Evolutionary conservation across 2,797 vertebrate species (phyloP), one percentile per base, ranked within the genome.

Genomic region (Phoebastria nigripes): DNA sequence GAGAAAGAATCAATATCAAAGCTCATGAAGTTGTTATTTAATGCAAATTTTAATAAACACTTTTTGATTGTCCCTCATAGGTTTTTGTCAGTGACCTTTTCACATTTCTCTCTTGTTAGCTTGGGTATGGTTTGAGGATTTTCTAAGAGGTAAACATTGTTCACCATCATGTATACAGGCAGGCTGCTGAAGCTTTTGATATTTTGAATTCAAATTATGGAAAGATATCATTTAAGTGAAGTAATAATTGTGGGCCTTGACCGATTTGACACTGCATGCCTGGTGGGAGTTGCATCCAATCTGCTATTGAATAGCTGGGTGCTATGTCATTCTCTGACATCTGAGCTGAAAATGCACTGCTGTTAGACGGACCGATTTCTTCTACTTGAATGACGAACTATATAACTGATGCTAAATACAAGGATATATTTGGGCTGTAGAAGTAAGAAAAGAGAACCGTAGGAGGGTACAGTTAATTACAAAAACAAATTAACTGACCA

Each of bases 391-490:
- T 95, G 79, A 86, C 33, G 29, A 97, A 95, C 95, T 84, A 12
- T 17, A 55, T 77, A 89, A 78, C 82, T 94, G 70, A 94, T 95
- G 35, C n/a, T 89, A 97, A 97, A 96, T 89, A 26, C 29, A 82
- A 39, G 47, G 47, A 51, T 90, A 80, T 91, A 93, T 93, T 82
- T 10, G 72, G 67, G 63, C 70, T 87, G 41, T 78, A 96, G 42
- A 85, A 81, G 12, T 80, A 93, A 84, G 44, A 83, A 76, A 12
- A 82, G 31, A 81, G 31, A 97, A 91, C 90, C 55, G 66, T 94
- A 77, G 79, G 79, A 96, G 69, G 87, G 86, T 97, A 97, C 89
- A 95, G 95, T 96, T 97, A 98, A 97, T 98, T 98, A 98, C 92
- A 92, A 96, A 97, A 97, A 76, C 73, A 97, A 96, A 98, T 94